phyloP scores from a whole-genome alignment of 2,113 vertebrate genomes.

The Stegostoma tigrinum region DNA sequence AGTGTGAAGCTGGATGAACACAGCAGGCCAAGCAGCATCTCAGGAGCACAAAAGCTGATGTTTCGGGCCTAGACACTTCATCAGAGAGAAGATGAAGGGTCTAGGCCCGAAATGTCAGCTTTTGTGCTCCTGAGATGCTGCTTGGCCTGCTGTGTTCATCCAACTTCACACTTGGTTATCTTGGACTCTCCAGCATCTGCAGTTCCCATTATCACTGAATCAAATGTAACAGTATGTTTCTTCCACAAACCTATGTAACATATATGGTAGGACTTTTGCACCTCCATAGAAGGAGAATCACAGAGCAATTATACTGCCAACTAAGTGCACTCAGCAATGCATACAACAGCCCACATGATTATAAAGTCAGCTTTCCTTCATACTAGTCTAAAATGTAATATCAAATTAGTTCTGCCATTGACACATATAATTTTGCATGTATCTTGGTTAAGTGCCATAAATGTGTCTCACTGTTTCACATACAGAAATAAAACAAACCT shows the following conservation, averaged over 20 bases:
- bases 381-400: conserved; percentile 8
- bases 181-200: no score
- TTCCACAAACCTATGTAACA: neutral
- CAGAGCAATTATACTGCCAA: neutral
- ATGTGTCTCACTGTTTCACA: neutral
- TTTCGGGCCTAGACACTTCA: no score
- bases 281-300: neutral
- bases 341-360: neutral
- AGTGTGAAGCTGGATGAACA: no score
- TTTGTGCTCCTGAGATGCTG: no score
- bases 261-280: neutral
- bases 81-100: no score
- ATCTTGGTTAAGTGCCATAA: neutral
- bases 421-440: neutral
- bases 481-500: neutral
- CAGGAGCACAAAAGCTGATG: no score
- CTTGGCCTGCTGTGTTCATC: no score
- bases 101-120: no score
- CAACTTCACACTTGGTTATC: no score
- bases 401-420: conserved; percentile 29
- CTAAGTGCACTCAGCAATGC: neutral
- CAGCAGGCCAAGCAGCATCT: no score
- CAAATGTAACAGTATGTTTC: neutral
- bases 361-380: neutral
- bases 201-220: no score